Evolutionary conservation across 2,113 vertebrate genomes (phyloP), one percentile per base, ranked within the genome.

Genomic region (Anhinga rufa): DNA sequence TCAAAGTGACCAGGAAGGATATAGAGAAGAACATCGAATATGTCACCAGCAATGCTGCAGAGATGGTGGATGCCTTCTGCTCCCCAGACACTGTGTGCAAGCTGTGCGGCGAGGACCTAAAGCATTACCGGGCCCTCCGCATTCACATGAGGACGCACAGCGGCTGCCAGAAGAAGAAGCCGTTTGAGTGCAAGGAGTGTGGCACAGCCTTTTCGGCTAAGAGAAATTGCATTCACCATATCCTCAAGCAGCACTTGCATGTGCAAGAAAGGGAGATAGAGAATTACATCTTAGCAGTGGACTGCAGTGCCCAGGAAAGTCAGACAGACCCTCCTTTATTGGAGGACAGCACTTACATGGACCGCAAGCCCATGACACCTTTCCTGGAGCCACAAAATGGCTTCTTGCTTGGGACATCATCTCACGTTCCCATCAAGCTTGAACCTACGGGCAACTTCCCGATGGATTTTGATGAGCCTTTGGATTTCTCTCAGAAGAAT

Each of bases 1-100:
- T 98, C 96, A 99, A 99, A 97, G 98, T 98, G 25, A 99, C 98
- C 3, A 98, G 99, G 68, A 99, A 99, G 95, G 99, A 99, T 82
- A 99, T 99, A 1, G 99, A 99, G 97, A 99, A 99, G 89, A 99
- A 99, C 96, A 99, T 99, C 3, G 99, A 99, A 51, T 99, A 99
- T 5, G 98, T 99, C 82, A 98, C 98, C 87, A 98, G 98, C 95
- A 98, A 98, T 17, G 93, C 98, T 0, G 97, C 98, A 0, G 98
- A 98, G 97, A 98, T 98, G 82, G 98, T 98, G 10, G 98, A 98
- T 24, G 98, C 93, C 77, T 98, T 98, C 86, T 98, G 98, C 88
- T 96, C 98, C 20, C 98, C 98, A 0, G 99, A 98, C 91, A 99
- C 99, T 0, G 97, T 98, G 18, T 99, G 99, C 95, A 98, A 99